A percentile compares a stretch with the other conserved stretches of the same genome.
Conservation (phyloP, 1,140 invertebrate genomes). For the Ladona fulva region DNA sequence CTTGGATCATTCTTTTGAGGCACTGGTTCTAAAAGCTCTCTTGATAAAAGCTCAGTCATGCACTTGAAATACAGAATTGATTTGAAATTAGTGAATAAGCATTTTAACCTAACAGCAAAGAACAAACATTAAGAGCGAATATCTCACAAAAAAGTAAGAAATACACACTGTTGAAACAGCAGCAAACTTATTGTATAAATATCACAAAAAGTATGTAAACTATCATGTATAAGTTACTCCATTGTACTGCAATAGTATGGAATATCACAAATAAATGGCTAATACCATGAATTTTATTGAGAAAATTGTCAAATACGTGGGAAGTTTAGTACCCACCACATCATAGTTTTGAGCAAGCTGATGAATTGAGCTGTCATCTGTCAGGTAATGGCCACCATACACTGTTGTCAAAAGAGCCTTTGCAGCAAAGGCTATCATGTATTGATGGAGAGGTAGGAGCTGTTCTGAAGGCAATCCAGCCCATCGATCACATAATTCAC, state of each 20-base stretch:
- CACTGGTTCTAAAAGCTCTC: background rate
- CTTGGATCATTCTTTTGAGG: background rate
- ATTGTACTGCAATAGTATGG: too few species aligned
- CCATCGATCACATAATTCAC: background rate
- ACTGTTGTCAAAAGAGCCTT: background rate
- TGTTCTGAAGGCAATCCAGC: background rate
- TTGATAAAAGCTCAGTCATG: background rate
- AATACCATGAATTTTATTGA: too few species aligned
- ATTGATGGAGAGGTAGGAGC: background rate
- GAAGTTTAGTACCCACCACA: background rate
- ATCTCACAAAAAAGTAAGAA: too few species aligned
- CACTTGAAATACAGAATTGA: background rate
- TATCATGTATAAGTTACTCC: too few species aligned
- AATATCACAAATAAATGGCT: too few species aligned
- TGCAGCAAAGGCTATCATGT: background rate
- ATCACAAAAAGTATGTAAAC: too few species aligned
- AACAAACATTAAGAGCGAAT: too few species aligned
- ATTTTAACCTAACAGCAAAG: too few species aligned
- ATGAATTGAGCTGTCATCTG: background rate
- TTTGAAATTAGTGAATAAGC: background rate
- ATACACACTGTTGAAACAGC: too few species aligned
- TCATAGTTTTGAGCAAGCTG: background rate
- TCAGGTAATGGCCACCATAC: background rate
- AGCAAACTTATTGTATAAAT: too few species aligned
- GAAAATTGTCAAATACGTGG: too few species aligned